Evolutionary conservation across 2,888 invertebrate genomes (phyloP), one percentile per base, ranked within the genome.

Genomic region (Heliconius sara): DNA sequence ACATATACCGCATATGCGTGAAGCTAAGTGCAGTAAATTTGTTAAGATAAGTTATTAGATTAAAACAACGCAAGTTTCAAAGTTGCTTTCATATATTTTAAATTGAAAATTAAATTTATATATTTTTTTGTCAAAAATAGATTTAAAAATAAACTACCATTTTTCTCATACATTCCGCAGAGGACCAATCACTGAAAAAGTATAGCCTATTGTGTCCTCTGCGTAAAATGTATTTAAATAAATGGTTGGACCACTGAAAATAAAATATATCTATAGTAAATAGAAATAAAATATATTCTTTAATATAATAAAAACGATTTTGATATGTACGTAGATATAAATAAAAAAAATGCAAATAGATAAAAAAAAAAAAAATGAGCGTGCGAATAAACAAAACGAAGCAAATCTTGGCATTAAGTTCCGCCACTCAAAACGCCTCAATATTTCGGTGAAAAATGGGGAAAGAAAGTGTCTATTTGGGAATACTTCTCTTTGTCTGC

Each of bases 191-290:
- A 65, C 65, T 16, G 65, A 65, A 65, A 27, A 19, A 16, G n/a
- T 65, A 27, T 65, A 65, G 65, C 65, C 27, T 65, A 7, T 65
- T 65, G 27, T 27, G 25, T 16, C 6, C 25, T 13, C 16, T 16
- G 27, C 27, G 65, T 27, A 27, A 65, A 65, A 27, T 65, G 13
- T n/a, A 25, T 27, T 65, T 16, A 65, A 65, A 65, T 27, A 65
- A 65, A 65, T 65, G 65, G 25, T 6, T 63, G 25, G 63, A 27
- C 27, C 27, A 65, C 65, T 27, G 65, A 27, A 65, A 25, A 27
- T 65, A 65, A 65, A 65, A 27, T 65, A 27, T 65, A 16, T 25
- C 16, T 65, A 47, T 77, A 60, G n/a, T n/a, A n/a, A 60, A 60
- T 0, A 60, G 3, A 60, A 9, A 60, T 60, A 52, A 19, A 43